Evolutionary conservation across 2,888 invertebrate genomes (phyloP).

Genomic region (Yponomeuta evonymella): DNA sequence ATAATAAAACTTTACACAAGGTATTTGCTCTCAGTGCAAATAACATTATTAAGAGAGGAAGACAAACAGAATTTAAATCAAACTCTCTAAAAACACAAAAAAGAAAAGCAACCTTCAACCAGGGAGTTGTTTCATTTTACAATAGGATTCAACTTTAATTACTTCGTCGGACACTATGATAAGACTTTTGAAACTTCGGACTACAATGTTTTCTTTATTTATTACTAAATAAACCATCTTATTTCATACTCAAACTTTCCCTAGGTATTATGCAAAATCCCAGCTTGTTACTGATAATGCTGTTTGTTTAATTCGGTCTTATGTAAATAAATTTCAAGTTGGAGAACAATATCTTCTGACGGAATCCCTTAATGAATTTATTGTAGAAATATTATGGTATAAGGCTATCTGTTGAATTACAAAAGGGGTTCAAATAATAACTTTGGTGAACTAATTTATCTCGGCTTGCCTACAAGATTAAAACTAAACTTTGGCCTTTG

Average conservation of each 20-base stretch:
- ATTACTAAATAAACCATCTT: not conserved
- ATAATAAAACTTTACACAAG: no score
- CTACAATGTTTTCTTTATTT: not conserved
- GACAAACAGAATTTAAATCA: not conserved
- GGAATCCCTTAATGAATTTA: not conserved
- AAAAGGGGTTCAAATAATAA: not conserved
- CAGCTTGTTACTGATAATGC: not conserved
- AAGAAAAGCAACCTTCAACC: not conserved
- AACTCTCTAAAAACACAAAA: not conserved
- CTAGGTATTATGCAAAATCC: not conserved
- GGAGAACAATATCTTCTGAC: not conserved
- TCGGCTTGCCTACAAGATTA: not conserved
- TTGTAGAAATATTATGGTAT: not conserved
- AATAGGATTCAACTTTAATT: conserved; percentile 2
- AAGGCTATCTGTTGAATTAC: not conserved
- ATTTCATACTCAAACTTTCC: not conserved
- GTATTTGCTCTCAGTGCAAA: no score
- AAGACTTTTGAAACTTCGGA: not conserved
- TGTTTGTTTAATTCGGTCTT: not conserved
- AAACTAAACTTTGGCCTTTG: no score
- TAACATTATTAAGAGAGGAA: not conserved
- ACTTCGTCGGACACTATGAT: not conserved
- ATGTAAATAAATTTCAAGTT: conserved; percentile 4
- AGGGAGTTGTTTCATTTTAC: not conserved
- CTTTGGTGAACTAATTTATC: not conserved